These are phyloP conservation scores for Parnassius smintheus DNA, from an alignment of 2,888 invertebrate genomes.

Conservation along the genomic window DNA sequence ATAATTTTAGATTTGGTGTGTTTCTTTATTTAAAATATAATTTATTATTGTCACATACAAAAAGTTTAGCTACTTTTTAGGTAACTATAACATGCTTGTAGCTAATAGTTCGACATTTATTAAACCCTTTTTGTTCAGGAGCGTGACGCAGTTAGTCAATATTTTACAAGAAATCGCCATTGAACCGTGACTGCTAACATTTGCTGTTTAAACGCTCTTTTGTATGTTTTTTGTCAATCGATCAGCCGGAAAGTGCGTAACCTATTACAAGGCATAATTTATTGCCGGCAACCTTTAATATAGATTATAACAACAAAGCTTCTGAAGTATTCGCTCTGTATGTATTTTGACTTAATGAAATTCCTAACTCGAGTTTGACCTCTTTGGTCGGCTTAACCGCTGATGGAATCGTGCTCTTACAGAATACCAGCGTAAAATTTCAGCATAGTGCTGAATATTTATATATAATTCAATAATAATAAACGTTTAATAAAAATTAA, in stretches of 20 bases:
- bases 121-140: conserved; percentile 31
- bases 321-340: too few species aligned
- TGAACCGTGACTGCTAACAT: conserved; percentile 37
- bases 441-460: too few species aligned
- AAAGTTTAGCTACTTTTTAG: not conserved
- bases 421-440: too few species aligned
- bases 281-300: conserved; percentile 3
- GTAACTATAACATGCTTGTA: not conserved
- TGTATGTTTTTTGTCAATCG: conserved; percentile 29
- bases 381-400: too few species aligned
- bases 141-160: conserved; percentile 42
- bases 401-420: too few species aligned
- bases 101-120: conserved; percentile 5
- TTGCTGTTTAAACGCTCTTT: conserved; percentile 29
- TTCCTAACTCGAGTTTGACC: too few species aligned
- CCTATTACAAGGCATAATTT: conserved; percentile 5
- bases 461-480: too few species aligned
- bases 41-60: too few species aligned
- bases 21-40: too few species aligned
- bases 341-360: too few species aligned
- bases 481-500: too few species aligned
- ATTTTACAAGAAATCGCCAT: conserved; percentile 35
- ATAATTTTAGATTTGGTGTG: too few species aligned
- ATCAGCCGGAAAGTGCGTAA: conserved; percentile 35
- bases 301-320: conserved; percentile 1